A percentile compares a stretch with the other conserved stretches of the same genome.
phyloP scores from a whole-genome alignment of 1,140 invertebrate species.

The Drosophila pruinosa region DNA sequence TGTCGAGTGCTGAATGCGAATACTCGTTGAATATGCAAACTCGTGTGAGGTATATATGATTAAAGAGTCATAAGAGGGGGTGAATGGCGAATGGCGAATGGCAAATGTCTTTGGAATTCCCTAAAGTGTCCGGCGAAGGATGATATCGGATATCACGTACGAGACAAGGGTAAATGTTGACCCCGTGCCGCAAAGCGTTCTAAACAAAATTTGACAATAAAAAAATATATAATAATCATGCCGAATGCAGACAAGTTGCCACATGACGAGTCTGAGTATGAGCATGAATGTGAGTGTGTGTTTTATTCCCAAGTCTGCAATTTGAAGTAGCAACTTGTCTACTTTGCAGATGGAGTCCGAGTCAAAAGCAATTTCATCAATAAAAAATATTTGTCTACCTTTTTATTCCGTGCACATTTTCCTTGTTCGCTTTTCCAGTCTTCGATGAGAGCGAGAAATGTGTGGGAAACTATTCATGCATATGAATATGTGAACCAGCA shows the following conservation, averaged over 20 bases:
- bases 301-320: slow-evolving; percentile 66
- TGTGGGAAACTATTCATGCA: background rate
- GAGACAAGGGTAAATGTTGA: slow-evolving; percentile 62
- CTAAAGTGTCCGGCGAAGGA: slow-evolving; percentile 58
- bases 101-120: slow-evolving; percentile 46
- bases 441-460: slow-evolving; percentile 6
- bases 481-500: slow-evolving; percentile 31
- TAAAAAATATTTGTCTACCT: slow-evolving; percentile 72
- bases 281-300: background rate
- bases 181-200: slow-evolving; percentile 26
- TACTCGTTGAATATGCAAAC: slow-evolving; percentile 42
- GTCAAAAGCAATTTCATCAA: slow-evolving; percentile 77
- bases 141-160: slow-evolving; percentile 72
- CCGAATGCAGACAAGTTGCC: slow-evolving; percentile 2
- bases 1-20: slow-evolving; percentile 15
- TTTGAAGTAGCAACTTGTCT: slow-evolving; percentile 67
- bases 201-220: slow-evolving; percentile 75
- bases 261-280: background rate
- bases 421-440: slow-evolving; percentile 7
- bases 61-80: slow-evolving; percentile 50
- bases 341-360: slow-evolving; percentile 72
- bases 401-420: background rate
- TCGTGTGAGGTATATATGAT: slow-evolving; percentile 45
- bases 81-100: background rate
- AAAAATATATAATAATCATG: slow-evolving; percentile 51